Percentiles rank a stretch among this genome's conserved stretches.
Evolutionary conservation across 2,797 vertebrate genomes (phyloP).

Genomic region (Dendrocincla tyrannina): DNA sequence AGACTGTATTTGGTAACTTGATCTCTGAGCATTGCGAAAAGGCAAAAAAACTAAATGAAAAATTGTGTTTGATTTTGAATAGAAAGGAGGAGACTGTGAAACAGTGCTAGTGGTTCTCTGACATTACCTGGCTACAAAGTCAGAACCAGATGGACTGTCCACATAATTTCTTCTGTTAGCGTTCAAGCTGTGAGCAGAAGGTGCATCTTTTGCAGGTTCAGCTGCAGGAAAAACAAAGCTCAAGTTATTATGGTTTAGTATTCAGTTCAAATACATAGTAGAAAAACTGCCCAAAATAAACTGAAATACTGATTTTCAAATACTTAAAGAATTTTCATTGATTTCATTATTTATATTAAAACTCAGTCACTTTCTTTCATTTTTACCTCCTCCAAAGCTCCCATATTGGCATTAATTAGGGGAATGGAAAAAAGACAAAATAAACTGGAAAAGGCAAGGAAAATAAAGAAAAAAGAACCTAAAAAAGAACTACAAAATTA

Average conservation of each 20-base stretch:
- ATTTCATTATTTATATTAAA: background rate
- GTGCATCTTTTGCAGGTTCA: slow-evolving; percentile 80
- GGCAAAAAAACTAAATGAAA: background rate
- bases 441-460: background rate
- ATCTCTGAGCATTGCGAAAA: background rate
- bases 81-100: background rate
- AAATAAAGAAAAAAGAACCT: background rate
- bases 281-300: background rate
- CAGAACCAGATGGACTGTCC: slow-evolving; percentile 83
- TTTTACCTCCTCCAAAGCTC: background rate
- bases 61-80: background rate
- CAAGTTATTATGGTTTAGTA: background rate
- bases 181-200: slow-evolving; percentile 82
- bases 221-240: slow-evolving; percentile 46
- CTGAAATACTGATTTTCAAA: background rate
- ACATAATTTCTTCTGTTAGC: slow-evolving; percentile 85
- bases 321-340: background rate
- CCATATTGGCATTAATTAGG: background rate
- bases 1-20: background rate
- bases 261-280: background rate
- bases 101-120: background rate
- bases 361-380: background rate
- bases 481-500: background rate
- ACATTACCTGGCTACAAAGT: slow-evolving; percentile 83
- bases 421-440: background rate